These are phyloP conservation scores for Amphipoea lucens DNA, from an alignment of 2,888 invertebrate genomes.

Conservation along the genomic window DNA sequence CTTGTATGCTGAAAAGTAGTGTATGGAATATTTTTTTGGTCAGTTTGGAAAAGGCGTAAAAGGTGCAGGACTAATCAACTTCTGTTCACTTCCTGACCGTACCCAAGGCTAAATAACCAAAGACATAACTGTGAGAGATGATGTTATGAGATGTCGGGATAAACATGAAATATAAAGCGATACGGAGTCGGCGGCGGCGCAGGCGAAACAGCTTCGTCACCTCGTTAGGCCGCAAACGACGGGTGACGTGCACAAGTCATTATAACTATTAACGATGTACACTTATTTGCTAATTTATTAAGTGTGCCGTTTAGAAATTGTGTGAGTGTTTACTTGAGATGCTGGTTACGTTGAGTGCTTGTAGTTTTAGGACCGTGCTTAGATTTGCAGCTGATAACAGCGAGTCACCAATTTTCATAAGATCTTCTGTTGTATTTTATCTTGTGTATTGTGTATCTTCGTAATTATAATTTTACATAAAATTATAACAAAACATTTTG, in stretches of 20 bases:
- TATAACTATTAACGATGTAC: slow-evolving; percentile 55
- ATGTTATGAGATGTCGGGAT: slow-evolving; percentile 33
- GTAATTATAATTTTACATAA: not conserved
- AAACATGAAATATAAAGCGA: slow-evolving; percentile 29
- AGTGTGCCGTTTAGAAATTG: slow-evolving; percentile 15
- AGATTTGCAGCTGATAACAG: not conserved
- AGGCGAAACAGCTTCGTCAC: slow-evolving; percentile 41
- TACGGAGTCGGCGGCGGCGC: slow-evolving; percentile 15
- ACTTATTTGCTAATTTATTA: slow-evolving; percentile 47
- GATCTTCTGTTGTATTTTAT: not conserved
- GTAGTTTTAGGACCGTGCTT: not conserved
- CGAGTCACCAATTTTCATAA: not conserved
- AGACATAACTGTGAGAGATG: not conserved
- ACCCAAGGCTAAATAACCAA: not conserved
- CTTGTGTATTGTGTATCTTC: not conserved
- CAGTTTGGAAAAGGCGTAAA: not conserved
- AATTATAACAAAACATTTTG: not conserved
- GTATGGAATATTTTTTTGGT: not conserved
- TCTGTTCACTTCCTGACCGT: too few species aligned
- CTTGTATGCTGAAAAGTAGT: not conserved
- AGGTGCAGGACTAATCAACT: not conserved
- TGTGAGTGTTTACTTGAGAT: slow-evolving; percentile 27
- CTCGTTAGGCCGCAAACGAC: slow-evolving; percentile 45
- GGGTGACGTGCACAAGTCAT: slow-evolving; percentile 42
- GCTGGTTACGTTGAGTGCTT: not conserved